Percentiles rank a stretch among this genome's conserved stretches.
These are phyloP conservation scores for Argyrosomus regius DNA, from an alignment of 2,797 vertebrate species.

Conservation along the genomic window DNA sequence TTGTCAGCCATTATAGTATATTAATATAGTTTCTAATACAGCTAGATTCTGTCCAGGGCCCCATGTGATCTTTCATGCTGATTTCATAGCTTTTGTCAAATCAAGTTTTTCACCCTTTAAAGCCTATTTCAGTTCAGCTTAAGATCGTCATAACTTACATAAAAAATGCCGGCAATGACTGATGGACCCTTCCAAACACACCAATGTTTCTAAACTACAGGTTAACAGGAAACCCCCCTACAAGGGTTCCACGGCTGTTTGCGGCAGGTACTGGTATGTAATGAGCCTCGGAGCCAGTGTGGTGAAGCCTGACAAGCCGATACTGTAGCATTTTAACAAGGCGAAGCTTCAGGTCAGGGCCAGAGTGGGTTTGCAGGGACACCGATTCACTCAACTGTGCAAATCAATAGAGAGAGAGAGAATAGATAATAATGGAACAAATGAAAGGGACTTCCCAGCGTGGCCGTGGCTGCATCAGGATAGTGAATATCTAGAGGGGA, in stretches of 20 bases:
- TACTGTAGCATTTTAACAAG: slow-evolving; percentile 85
- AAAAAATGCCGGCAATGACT: background rate
- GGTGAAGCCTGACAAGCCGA: slow-evolving; percentile 24
- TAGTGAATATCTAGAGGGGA: slow-evolving; percentile 67
- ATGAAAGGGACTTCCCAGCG: slow-evolving; percentile 55
- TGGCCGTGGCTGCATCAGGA: slow-evolving; percentile 44
- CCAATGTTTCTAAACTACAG: background rate
- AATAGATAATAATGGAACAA: slow-evolving; percentile 66
- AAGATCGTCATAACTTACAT: slow-evolving; percentile 4
- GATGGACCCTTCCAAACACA: background rate
- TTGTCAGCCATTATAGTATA: no score
- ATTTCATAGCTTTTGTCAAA: background rate
- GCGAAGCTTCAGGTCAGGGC: slow-evolving; percentile 81
- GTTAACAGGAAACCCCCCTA: background rate
- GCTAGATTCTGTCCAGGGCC: background rate
- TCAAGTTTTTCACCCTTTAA: background rate
- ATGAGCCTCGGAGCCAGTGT: slow-evolving; percentile 2
- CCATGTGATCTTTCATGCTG: background rate
- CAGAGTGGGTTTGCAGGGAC: slow-evolving; percentile 31
- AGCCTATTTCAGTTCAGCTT: background rate
- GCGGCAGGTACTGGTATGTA: slow-evolving; percentile 17
- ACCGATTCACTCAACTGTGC: slow-evolving; percentile 46
- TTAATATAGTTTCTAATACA: background rate
- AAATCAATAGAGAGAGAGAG: slow-evolving; percentile 56
- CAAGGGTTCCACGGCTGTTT: background rate